Percentiles rank a stretch among this genome's conserved stretches.
Evolutionary conservation across 2,113 vertebrate species (phyloP).

Genomic region (Tragelaphus strepsiceros): DNA sequence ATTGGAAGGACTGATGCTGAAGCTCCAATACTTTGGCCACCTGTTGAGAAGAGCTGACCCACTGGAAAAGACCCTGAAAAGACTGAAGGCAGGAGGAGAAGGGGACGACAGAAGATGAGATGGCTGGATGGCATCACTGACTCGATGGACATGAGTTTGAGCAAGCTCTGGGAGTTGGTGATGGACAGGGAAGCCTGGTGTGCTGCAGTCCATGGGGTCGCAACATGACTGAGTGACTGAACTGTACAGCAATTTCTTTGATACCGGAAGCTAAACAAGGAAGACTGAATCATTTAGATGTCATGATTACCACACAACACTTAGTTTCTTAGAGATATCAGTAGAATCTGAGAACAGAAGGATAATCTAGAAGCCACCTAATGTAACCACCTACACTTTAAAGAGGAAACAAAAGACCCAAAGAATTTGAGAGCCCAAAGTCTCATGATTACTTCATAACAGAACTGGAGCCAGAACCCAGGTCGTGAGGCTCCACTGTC

Average conservation of each 20-base stretch:
- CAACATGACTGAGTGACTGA: not conserved
- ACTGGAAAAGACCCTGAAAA: not conserved
- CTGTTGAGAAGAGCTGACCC: not conserved
- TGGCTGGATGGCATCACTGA: not conserved
- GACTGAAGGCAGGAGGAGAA: not conserved
- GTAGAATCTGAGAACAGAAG: not conserved
- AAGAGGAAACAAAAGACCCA: not conserved
- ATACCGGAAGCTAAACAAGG: not conserved
- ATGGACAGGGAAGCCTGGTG: not conserved
- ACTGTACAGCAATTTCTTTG: not conserved
- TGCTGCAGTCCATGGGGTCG: not conserved
- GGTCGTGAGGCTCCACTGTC: not conserved
- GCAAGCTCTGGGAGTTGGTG: not conserved
- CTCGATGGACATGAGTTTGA: not conserved
- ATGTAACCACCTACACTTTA: not conserved
- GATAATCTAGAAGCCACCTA: not conserved
- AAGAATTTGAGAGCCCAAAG: not conserved
- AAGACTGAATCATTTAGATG: not conserved
- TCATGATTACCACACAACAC: not conserved
- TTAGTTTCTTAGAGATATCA: not conserved
- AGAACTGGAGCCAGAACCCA: not conserved
- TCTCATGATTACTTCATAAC: not conserved
- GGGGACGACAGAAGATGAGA: not conserved
- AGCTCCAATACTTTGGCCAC: not conserved
- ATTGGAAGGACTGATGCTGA: not conserved